Base-by-base conservation (phyloP, 2,113 vertebrate species). In the Pangasianodon hypophthalmus region DNA sequence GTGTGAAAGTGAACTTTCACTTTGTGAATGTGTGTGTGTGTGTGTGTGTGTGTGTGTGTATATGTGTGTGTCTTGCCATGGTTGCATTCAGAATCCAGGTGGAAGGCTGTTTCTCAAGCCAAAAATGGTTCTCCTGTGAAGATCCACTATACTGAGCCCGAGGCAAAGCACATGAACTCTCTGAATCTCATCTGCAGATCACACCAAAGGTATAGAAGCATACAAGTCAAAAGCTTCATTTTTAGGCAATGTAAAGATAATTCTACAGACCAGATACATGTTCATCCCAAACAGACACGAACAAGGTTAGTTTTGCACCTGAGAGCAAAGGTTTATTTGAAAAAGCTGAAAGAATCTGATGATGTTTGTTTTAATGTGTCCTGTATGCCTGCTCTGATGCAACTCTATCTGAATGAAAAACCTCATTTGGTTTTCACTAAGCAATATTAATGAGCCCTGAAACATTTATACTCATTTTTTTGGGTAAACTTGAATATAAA, bases 131-230 rank as follows among this genome's bases (percentile, higher is more conserved):
- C 89, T 62, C 29, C 91, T 5, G 92, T 91, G 52, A 96, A 96
- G 87, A 93, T 95, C 1, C 91, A 93, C 71, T 91, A 92, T 88
- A 94, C 95, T 91, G 95, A 94, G 77, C 92, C 96, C 89, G 96
- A 95, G n/a, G 84, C 92, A 89, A 95, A 96, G 90, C 96, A 97
- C 91, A 95, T 99, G 86, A 96, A 97, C 91, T 95, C 91, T 0
- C 97, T 99, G 92, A 94, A 95, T 84, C 96, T 95, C 91, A 95
- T 99, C 94, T 99, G 98, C 92, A 95, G 95, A 93, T 98, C 97
- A 0, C 98, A 99, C 95, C 96, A 95, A 92, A 96, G 97, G 98
- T 99, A 95, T 95, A 96, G 54, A 44, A 37, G 8, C 69, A 73
- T 41, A 32, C 21, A 0, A 8, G 26, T 64, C 7, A 64, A 10